phyloP scores from a whole-genome alignment of 2,797 vertebrate species.

The Antennarius maculatus region DNA sequence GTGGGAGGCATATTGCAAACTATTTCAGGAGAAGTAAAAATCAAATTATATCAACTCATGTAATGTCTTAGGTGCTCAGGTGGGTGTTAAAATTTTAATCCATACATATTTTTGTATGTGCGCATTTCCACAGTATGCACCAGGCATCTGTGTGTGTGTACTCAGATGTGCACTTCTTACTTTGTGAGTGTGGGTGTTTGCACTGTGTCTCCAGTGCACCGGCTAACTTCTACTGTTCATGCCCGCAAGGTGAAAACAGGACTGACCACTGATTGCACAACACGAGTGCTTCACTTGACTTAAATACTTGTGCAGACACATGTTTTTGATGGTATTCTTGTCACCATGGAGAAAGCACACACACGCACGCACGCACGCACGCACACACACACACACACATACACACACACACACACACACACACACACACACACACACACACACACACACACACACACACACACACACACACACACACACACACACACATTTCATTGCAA shows the following conservation, averaged over 20 bases:
- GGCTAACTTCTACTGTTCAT: conserved; percentile 10
- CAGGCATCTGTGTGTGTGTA: not conserved
- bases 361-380: fast-evolving
- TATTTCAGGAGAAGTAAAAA: conserved; percentile 27
- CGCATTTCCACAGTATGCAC: not conserved
- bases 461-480: not conserved
- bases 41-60: conserved; percentile 35
- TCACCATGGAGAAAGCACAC: not conserved
- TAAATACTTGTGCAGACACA: not conserved
- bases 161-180: not conserved
- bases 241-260: conserved; percentile 40
- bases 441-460: not conserved
- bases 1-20: conserved; percentile 31
- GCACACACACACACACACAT: not conserved
- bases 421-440: fast-evolving
- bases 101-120: conserved; percentile 31
- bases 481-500: not conserved
- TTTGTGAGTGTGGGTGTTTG: conserved; percentile 23
- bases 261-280: conserved; percentile 27
- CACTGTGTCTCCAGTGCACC: conserved; percentile 6
- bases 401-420: not conserved
- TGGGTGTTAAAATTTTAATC: conserved; percentile 44
- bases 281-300: not conserved
- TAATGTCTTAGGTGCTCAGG: conserved; percentile 13
- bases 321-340: not conserved